Base-by-base conservation (phyloP, 2,888 invertebrate species). In the Psococerastis gibbosa region DNA sequence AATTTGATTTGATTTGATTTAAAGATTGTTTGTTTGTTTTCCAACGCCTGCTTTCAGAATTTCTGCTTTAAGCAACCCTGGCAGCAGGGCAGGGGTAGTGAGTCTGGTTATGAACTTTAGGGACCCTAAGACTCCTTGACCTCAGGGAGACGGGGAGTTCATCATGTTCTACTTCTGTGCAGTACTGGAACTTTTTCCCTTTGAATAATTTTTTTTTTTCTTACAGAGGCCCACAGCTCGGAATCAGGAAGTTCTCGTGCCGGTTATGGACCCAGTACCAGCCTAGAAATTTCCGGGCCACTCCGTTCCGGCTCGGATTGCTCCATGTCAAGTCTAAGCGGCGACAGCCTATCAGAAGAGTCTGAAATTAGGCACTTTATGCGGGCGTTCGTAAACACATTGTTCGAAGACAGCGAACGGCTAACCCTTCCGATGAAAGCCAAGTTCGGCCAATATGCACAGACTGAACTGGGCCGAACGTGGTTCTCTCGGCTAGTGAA, bases 401-500 rank as follows among this genome's bases (percentile, higher is more conserved):
- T 78, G 15, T 78, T 78, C 54, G 67, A 65, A 44, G 62, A 68
- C 52, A 69, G 71, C 23, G 56, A 62, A 17, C 60, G 62, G 17
- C 70, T 77, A 34, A 65, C 70, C 42, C 65, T 73, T 50, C 71
- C 73, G 51, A 68, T 74, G 44, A 78, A 79, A 56, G 72, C 76
- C 1, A 70, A 67, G 54, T 78, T 78, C 56, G 77, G 78, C 2
- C 69, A 73, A 52, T 63, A 73, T 52, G 68, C 54, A n/a, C 53
- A 67, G 64, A 63, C 63, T 35, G 73, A 73, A 57, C 62, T 67
- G 5, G 78, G 77, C 1, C 63, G 78, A 42, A 62, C 74, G 45
- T 77, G 76, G 75, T 78, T 78, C 59, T 69, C 76, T 3, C 64
- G 77, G 44, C 73, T 73, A 52, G 71, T 78, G 9, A 71, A 73